These are phyloP conservation scores for Venusia cambrica DNA, from an alignment of 2,888 invertebrate genomes.

Conservation along the genomic window DNA sequence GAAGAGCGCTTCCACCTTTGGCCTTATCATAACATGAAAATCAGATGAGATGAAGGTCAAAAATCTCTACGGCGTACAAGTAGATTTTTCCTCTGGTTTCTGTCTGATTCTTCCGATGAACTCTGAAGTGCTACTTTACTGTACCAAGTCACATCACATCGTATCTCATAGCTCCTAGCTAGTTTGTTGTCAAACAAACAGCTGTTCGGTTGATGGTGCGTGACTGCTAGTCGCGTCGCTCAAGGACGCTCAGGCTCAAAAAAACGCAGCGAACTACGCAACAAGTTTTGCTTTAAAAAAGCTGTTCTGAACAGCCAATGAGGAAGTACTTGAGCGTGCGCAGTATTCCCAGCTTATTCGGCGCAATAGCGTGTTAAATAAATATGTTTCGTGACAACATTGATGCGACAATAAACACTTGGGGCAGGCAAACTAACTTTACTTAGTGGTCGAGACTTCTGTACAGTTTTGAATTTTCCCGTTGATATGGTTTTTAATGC, in stretches of 20 bases:
- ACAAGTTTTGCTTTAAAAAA: conserved; percentile 43
- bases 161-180: conserved; percentile 45
- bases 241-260: conserved; percentile 58
- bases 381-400: conserved; percentile 24
- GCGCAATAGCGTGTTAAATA: conserved; percentile 36
- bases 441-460: conserved; percentile 5
- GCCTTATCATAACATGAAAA: no score
- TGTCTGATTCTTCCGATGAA: conserved; percentile 19
- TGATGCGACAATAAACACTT: conserved; percentile 12
- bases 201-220: conserved; percentile 50
- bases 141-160: conserved; percentile 33
- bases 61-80: no score
- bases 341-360: conserved; percentile 36
- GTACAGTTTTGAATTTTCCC: conserved; percentile 1
- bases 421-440: background rate
- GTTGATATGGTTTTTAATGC: conserved; percentile 3
- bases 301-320: conserved; percentile 35
- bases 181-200: conserved; percentile 71
- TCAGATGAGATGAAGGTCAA: no score
- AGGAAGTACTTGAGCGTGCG: conserved; percentile 37
- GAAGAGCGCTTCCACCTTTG: no score
- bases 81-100: conserved; percentile 25
- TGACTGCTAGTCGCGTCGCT: conserved; percentile 53
- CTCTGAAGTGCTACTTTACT: conserved; percentile 25
- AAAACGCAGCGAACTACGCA: conserved; percentile 40